These are phyloP conservation scores for Clarias magur DNA, from an alignment of 2,113 vertebrate species.

Conservation along the genomic window DNA sequence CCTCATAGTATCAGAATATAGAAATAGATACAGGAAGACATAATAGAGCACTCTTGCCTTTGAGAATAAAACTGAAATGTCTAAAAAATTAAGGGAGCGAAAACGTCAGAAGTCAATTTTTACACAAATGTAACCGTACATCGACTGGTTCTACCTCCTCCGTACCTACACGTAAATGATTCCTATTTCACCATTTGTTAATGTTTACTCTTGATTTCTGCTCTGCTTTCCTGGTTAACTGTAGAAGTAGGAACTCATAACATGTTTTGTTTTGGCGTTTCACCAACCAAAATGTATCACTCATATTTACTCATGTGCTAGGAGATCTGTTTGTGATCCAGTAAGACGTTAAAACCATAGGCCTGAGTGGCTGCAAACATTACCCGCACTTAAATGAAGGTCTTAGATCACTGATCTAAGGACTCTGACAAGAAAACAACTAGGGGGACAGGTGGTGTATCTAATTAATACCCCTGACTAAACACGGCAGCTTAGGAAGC, in stretches of 20 bases:
- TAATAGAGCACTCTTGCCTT: not conserved
- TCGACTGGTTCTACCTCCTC: not conserved
- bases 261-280: not conserved
- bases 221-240: not conserved
- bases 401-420: constrained; percentile 14
- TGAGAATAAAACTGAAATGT: not conserved
- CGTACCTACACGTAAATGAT: not conserved
- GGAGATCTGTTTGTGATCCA: constrained; percentile 29
- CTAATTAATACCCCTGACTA: constrained; percentile 60
- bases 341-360: constrained; percentile 53
- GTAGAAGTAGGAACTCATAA: not conserved
- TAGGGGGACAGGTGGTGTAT: constrained; percentile 68
- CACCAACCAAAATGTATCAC: not conserved
- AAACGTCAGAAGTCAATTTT: not conserved
- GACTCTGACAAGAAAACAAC: constrained; percentile 41
- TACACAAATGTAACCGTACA: not conserved
- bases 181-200: not conserved
- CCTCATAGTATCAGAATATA: not conserved
- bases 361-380: constrained; percentile 14
- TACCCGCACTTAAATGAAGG: not conserved
- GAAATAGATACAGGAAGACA: not conserved
- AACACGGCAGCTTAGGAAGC: constrained; percentile 61
- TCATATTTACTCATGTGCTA: not conserved
- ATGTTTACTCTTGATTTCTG: not conserved
- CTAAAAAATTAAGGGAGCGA: not conserved